Base-by-base conservation (phyloP, 2,888 invertebrate genomes). In the Eupithecia dodoneata region DNA sequence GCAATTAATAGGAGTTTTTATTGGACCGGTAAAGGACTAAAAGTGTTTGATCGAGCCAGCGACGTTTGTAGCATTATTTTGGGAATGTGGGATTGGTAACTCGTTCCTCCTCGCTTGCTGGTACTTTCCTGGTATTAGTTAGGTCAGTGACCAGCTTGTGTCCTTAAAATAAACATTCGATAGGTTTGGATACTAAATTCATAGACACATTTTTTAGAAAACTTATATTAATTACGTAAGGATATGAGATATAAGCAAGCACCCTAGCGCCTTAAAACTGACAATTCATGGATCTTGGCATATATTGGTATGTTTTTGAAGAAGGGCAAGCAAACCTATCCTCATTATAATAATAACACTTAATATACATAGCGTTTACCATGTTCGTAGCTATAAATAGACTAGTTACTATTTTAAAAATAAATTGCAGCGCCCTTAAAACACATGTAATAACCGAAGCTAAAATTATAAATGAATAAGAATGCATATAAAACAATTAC, bases 1-100 rank as follows among this genome's bases (percentile, higher is more conserved):
- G 92, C 93, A 94, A 95, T 95, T 94, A 94, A 94, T 94, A 94
- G 92, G 88, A 90, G 91, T 90, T 94, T 94, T 95, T 95, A 94
- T 94, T 93, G 90, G 86, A 91, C 92, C 93, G 93, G 93, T 91
- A 92, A 92, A 94, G 94, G 93, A 93, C 91, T 89, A 91, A 90
- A 91, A 87, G 86, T 88, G 90, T 91, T 91, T 91, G 91, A 92
- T 92, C 89, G 88, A 85, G 87, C 86, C 85, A 83, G 87, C 86
- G 86, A 83, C 80, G 85, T 80, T 81, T 80, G 81, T 83, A 81
- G 80, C 84, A 87, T 85, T 88, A 87, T 88, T 89, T 89, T 76
- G 86, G 59, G 73, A 76, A 72, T 76, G 71, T 49, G 71, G 70
- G 69, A 52, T 41, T 15, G 15, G 15, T 47, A 65, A 63, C 70